phyloP scores from a whole-genome alignment of 2,888 invertebrate species.

The Clivina fossor region DNA sequence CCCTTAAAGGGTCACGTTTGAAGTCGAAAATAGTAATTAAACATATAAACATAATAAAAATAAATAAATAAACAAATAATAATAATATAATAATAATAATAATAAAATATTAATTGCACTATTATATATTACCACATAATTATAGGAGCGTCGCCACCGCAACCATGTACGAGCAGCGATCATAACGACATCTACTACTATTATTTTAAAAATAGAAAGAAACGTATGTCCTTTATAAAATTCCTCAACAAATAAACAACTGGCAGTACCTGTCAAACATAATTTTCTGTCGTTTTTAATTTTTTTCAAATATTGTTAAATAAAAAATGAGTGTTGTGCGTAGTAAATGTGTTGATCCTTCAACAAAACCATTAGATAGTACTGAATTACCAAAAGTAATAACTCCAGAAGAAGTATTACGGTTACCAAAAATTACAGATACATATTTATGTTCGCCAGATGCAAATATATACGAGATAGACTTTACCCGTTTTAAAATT shows the following conservation, averaged over 20 bases:
- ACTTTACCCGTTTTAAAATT: conserved; percentile 96
- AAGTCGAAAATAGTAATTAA: too few relatives aligned
- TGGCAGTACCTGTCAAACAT: conserved; percentile 9
- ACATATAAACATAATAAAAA: too few relatives aligned
- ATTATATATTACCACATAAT: too few relatives aligned
- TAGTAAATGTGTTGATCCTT: conserved; percentile 44
- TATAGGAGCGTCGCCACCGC: too few relatives aligned
- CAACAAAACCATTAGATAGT: conserved; percentile 40
- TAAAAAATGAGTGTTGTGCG: conserved; percentile 50
- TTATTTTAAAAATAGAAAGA: background rate
- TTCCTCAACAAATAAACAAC: conserved; percentile 25
- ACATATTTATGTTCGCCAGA: conserved; percentile 93
- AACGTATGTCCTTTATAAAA: conserved; percentile 16
- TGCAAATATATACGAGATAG: conserved; percentile 96
- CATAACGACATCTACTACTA: too few relatives aligned
- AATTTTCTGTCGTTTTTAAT: conserved; percentile 1
- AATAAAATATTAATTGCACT: too few relatives aligned
- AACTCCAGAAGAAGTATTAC: conserved; percentile 86
- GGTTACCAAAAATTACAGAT: conserved; percentile 81
- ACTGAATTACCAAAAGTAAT: conserved; percentile 49
- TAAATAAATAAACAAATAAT: too few relatives aligned
- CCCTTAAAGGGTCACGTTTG: too few relatives aligned
- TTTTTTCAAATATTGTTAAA: conserved; percentile 3
- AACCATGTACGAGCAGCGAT: too few relatives aligned
- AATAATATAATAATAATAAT: too few relatives aligned